Base-by-base conservation (phyloP, 1,140 invertebrate genomes). In the Drosophila nannoptera region DNA sequence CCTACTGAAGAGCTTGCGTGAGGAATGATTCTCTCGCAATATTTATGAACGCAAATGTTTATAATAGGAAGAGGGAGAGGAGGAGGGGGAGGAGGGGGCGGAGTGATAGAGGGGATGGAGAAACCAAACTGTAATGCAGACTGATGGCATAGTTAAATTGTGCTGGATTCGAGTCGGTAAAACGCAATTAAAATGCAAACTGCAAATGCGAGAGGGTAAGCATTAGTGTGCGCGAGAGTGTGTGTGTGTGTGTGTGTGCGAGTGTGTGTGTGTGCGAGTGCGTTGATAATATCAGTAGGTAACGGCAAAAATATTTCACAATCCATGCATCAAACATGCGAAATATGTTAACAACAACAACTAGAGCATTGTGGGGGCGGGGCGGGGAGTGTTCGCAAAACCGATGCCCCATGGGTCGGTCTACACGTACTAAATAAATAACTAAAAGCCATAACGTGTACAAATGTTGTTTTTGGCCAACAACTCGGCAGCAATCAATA, bases 401-500 rank as follows among this genome's bases (percentile, higher is more conserved):
- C 11, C 11, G 31, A 0, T 31, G 4, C 22, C 22, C 22, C 22
- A 22, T 22, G n/a, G 7, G 6, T 43, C 12, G 6, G 16, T 14
- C 22, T 43, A 14, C 31, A 38, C 33, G 33, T 16, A 36, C 35
- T 43, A 56, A 56, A 56, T 56, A 45, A 56, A 56, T 56, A 56
- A 45, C 54, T 56, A 45, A 48, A 40, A 56, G 35, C 29, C 22
- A 58, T 46, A 56, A 56, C 62, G 36, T 32, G 9, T 40, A 32
- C 22, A 32, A 64, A 56, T 56, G 52, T 5, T 31, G 31, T 16
- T 40, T 53, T 49, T 35, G 16, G 36, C 22, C 60, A 43, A 36
- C 45, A 69, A 43, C 14, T 49, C 45, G 14, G 14, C 36, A 36
- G 11, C 43, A 69, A 63, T 69, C 66, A 69, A 63, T 69, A 62